A percentile compares a stretch with the other conserved stretches of the same genome.
These are phyloP conservation scores for Napeogenes sylphis DNA, from an alignment of 2,888 invertebrate genomes.

Conservation along the genomic window DNA sequence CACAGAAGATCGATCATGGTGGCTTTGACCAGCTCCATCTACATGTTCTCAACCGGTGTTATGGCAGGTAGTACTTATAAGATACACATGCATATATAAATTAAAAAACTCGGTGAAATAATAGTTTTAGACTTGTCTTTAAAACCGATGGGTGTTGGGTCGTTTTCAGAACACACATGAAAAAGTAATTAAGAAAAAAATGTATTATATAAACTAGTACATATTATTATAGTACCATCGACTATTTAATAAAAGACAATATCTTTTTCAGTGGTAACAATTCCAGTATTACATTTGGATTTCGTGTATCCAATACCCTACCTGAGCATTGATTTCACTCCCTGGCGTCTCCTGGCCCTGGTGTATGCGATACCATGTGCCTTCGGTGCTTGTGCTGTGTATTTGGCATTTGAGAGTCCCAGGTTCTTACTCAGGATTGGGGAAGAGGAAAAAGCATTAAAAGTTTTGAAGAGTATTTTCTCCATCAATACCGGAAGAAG, in stretches of 20 bases:
- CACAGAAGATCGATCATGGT: constrained; percentile 46
- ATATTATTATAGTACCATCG: no score
- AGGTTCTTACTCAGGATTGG: constrained; percentile 82
- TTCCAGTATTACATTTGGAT: constrained; percentile 79
- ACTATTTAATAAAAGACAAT: background rate
- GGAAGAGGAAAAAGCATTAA: constrained; percentile 74
- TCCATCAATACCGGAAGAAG: constrained; percentile 51
- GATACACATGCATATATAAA: background rate
- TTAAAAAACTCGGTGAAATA: background rate
- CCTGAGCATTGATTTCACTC: constrained; percentile 77
- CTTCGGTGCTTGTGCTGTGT: constrained; percentile 75
- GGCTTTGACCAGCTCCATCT: constrained; percentile 49
- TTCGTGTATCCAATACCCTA: constrained; percentile 63
- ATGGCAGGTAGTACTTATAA: constrained; percentile 53
- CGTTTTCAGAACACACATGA: no score
- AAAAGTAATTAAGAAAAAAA: no score
- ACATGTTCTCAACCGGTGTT: constrained; percentile 44
- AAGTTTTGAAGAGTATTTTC: constrained; percentile 51
- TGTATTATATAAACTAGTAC: no score
- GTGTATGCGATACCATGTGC: constrained; percentile 80
- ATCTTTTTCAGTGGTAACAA: constrained; percentile 76
- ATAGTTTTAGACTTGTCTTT: no score
- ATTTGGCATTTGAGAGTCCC: constrained; percentile 84
- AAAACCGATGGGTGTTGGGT: no score
- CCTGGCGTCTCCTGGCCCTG: constrained; percentile 85